Percentiles rank a stretch among this genome's conserved stretches.
These are phyloP conservation scores for Andrena haemorrhoa DNA, from an alignment of 2,888 invertebrate species.

Conservation along the genomic window DNA sequence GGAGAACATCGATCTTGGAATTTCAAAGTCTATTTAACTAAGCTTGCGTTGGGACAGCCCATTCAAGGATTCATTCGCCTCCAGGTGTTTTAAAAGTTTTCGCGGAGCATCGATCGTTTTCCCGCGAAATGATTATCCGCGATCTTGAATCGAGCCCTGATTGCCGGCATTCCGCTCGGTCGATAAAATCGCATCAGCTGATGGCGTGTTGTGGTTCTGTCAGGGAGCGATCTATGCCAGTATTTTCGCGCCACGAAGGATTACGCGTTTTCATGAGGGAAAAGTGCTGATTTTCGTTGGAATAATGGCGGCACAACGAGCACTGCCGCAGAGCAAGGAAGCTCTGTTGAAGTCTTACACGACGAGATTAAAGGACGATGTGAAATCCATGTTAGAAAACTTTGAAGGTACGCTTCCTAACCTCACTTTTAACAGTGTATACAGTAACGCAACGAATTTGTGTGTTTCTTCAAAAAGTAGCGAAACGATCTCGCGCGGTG, in stretches of 20 bases:
- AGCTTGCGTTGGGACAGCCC: too few species aligned
- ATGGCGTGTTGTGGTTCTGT: constrained; percentile 14
- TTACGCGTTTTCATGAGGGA: not conserved
- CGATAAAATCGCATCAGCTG: constrained; percentile 43
- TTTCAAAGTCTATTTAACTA: too few species aligned
- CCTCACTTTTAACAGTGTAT: constrained; percentile 16
- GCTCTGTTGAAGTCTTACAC: constrained; percentile 97
- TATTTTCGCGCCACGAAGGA: not conserved
- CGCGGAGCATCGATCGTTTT: not conserved
- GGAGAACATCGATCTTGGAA: too few species aligned
- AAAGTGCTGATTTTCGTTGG: not conserved
- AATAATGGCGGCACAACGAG: constrained; percentile 86
- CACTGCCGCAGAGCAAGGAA: constrained; percentile 96
- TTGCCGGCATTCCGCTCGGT: constrained; percentile 3
- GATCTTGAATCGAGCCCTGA: not conserved
- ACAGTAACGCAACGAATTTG: not conserved
- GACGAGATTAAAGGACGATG: constrained; percentile 97
- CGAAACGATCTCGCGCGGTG: rapidly evolving
- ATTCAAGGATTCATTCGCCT: not conserved
- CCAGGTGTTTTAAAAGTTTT: not conserved
- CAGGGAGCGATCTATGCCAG: not conserved
- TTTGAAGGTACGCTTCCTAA: constrained; percentile 92
- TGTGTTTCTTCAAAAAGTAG: not conserved
- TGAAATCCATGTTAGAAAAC: constrained; percentile 98
- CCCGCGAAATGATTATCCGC: not conserved